These are phyloP conservation scores for Dasypogon diadema DNA, from an alignment of 2,888 invertebrate genomes.

Conservation along the genomic window DNA sequence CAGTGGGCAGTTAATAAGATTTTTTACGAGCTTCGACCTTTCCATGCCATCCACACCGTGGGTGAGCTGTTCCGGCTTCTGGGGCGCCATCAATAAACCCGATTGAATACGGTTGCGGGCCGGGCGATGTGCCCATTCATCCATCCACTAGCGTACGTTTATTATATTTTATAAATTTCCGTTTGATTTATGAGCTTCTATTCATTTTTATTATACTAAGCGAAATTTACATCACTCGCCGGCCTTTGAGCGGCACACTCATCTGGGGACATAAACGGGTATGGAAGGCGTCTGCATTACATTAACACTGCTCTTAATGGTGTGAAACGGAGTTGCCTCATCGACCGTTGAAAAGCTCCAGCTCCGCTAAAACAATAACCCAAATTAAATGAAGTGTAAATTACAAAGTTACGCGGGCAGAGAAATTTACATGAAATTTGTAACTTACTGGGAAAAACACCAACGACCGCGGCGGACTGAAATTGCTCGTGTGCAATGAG, in stretches of 20 bases:
- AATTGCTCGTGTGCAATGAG: slow-evolving; percentile 2
- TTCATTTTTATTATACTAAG: not conserved
- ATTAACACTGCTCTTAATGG: not conserved
- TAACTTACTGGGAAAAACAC: slow-evolving; percentile 6
- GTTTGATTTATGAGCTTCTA: not conserved
- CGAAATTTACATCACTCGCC: not conserved
- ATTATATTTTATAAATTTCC: not conserved
- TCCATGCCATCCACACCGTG: not conserved
- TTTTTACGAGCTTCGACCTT: not conserved
- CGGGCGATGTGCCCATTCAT: not conserved
- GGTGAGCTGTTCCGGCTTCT: not conserved
- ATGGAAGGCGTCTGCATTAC: not conserved
- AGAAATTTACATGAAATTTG: slow-evolving; percentile 20
- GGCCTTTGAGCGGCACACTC: not conserved
- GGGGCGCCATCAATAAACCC: not conserved
- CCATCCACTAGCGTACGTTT: not conserved
- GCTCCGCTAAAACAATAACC: not conserved
- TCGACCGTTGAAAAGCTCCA: not conserved
- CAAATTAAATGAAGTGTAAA: slow-evolving; percentile 17
- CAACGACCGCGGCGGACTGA: not conserved
- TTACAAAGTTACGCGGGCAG: not conserved
- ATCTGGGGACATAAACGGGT: not conserved
- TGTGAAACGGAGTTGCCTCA: not conserved
- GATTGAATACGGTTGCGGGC: not conserved
- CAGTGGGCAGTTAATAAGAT: not conserved